These are phyloP conservation scores for Cheilinus undulatus DNA, from an alignment of 2,113 vertebrate species.

Conservation along the genomic window DNA sequence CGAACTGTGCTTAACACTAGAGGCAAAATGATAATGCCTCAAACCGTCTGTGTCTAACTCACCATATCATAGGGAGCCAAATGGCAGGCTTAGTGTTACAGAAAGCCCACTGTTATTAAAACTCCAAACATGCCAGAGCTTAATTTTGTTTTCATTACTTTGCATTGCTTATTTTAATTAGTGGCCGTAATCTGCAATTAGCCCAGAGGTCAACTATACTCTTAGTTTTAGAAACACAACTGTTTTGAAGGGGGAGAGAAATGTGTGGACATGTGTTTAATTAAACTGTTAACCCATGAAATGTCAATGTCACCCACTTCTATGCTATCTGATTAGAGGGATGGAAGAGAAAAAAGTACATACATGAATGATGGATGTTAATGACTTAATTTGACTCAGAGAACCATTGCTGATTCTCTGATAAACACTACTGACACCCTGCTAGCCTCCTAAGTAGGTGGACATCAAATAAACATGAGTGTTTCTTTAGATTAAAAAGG, in stretches of 20 bases:
- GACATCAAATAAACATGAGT: no score
- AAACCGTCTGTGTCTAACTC: conserved; percentile 23
- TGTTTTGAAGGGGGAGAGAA: conserved; percentile 76
- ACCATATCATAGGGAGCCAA: conserved; percentile 63
- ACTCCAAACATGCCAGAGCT: conserved; percentile 65
- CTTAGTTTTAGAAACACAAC: conserved; percentile 72
- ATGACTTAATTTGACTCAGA: conserved; percentile 34
- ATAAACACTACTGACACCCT: conserved; percentile 2
- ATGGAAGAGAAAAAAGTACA: conserved; percentile 48
- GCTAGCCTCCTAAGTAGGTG: no score
- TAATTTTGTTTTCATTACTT: conserved; percentile 80
- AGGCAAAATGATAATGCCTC: conserved; percentile 29
- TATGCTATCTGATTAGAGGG: conserved; percentile 48
- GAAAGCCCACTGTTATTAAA: conserved; percentile 59
- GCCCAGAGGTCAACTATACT: conserved; percentile 80
- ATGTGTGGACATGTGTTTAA: conserved; percentile 79
- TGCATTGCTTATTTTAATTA: conserved; percentile 84
- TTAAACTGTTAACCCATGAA: conserved; percentile 80
- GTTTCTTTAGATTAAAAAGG: no score
- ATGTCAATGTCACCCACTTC: conserved; percentile 76
- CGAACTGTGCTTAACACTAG: conserved; percentile 25
- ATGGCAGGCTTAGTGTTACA: conserved; percentile 57
- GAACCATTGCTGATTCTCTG: conserved; percentile 14
- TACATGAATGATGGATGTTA: conserved; percentile 45
- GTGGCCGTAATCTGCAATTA: conserved; percentile 84